phyloP scores from a whole-genome alignment of 2,888 invertebrate species.

The Melieria crassipennis region DNA sequence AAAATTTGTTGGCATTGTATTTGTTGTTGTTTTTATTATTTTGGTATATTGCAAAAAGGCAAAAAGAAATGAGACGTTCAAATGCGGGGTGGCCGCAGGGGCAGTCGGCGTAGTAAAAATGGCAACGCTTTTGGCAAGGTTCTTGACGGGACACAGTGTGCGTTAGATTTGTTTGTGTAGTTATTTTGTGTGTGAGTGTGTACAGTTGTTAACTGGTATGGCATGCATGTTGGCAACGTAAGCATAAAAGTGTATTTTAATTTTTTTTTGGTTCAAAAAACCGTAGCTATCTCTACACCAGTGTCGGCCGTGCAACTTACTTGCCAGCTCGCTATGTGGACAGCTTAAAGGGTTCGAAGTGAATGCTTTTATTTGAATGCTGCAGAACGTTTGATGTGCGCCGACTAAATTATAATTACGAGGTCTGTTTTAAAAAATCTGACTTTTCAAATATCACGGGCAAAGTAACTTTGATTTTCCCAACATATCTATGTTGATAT shows the following conservation, averaged over 20 bases:
- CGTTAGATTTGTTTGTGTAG: constrained; percentile 1
- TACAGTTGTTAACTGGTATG: constrained; percentile 13
- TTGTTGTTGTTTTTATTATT: background rate
- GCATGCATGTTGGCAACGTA: constrained; percentile 26
- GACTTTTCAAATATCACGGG: too few species aligned
- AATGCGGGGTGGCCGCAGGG: background rate
- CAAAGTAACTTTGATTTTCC: too few species aligned
- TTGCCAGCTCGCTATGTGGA: too few species aligned
- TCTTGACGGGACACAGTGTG: background rate
- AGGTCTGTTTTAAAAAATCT: too few species aligned
- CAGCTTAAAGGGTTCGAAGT: too few species aligned
- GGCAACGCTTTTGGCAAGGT: constrained; percentile 21
- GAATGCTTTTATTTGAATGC: too few species aligned
- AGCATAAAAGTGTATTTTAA: constrained; percentile 6
- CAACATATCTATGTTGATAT: too few species aligned
- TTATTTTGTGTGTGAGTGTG: background rate
- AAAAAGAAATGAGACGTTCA: background rate
- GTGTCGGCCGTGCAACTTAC: too few species aligned
- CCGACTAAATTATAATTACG: too few species aligned
- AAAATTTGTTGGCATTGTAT: background rate
- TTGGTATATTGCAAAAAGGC: background rate
- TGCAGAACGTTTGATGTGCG: too few species aligned
- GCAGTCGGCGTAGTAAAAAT: constrained; percentile 4
- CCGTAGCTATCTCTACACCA: too few species aligned
- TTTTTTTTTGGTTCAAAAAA: too few species aligned